Base-by-base conservation (phyloP, 2,797 vertebrate genomes). In the Danio kyathit region DNA sequence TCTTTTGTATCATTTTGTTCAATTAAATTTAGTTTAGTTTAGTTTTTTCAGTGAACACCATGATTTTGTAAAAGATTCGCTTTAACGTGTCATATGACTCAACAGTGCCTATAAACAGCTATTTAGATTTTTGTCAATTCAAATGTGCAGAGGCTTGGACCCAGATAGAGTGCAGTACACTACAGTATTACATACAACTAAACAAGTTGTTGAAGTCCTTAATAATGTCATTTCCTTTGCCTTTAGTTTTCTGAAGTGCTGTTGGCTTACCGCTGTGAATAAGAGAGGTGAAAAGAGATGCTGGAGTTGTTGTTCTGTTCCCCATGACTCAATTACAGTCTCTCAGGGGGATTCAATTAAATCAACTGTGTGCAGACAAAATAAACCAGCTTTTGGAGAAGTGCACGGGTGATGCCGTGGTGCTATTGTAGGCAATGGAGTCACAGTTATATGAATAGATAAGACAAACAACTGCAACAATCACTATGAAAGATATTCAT, bases 291-390 rank as follows among this genome's bases (percentile, higher is more conserved):
- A 56, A 61, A 38, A 80, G 48, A 56, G 49, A 14, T n/a, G 19
- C 46, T 57, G 11, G 21, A 49, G 54, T 56, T 21, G 44, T 74
- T 49, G 12, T 54, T 76, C 49, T 8, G 16, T 56, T 66, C 51
- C 60, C 49, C 17, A 64, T 40, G 70, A 64, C 59, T 72, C 40
- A 16, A n/a, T 57, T 57, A 43, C 48, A 46, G 48, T 74, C 43
- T 46, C 69, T 65, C 40, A 56, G 69, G 0, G 41, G 43, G 61
- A 74, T 80, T 74, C 38, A 80, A 57, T 65, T 16, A 57, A 80
- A 66, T 74, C 51, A 80, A 74, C 41, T 56, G 67, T 56, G 51
- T 74, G 49, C 17, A 80, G 17, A 49, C 67, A 80, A 74, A 49
- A 10, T 64, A 80, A 73, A 56, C 41, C 70, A 65, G 59, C 11